Evolutionary conservation across 1,140 invertebrate genomes (phyloP).

Genomic region (Cheumatopsyche charites): DNA sequence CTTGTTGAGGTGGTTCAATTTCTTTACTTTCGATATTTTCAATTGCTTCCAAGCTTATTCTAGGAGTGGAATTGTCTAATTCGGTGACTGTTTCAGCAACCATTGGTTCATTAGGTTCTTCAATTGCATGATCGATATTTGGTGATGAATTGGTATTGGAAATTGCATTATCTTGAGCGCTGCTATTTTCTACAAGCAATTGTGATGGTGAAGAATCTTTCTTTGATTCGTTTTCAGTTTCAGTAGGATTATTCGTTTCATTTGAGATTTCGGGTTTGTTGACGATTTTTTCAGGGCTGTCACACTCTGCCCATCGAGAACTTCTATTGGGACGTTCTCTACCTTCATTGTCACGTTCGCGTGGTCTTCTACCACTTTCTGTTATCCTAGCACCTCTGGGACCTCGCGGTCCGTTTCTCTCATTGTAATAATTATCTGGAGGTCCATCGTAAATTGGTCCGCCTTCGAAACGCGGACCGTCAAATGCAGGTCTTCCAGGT

Average conservation of each 20-base stretch:
- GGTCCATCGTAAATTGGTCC: slow-evolving; percentile 50
- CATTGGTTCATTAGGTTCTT: background rate
- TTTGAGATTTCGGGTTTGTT: slow-evolving; percentile 32
- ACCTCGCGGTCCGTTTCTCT: slow-evolving; percentile 53
- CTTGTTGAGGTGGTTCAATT: background rate
- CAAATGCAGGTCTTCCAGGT: slow-evolving; percentile 49
- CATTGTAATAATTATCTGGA: slow-evolving; percentile 56
- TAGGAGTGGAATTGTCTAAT: slow-evolving; percentile 1
- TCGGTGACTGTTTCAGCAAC: background rate
- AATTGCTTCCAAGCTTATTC: slow-evolving; percentile 13
- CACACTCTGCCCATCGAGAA: slow-evolving; percentile 42
- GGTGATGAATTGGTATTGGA: background rate
- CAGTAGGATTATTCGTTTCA: slow-evolving; percentile 19
- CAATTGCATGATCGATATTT: background rate
- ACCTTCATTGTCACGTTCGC: slow-evolving; percentile 50
- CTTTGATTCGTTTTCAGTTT: slow-evolving; percentile 8
- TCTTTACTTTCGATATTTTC: background rate
- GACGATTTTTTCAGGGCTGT: slow-evolving; percentile 30
- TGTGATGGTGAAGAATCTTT: background rate
- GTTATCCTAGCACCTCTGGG: slow-evolving; percentile 54
- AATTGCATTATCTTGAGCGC: slow-evolving; percentile 3
- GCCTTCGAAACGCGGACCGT: slow-evolving; percentile 49
- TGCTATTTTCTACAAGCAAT: background rate
- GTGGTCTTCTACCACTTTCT: slow-evolving; percentile 53
- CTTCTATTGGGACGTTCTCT: slow-evolving; percentile 28